Conservation (phyloP, 2,797 vertebrate genomes). For the Pyrrhura leucotis region DNA sequence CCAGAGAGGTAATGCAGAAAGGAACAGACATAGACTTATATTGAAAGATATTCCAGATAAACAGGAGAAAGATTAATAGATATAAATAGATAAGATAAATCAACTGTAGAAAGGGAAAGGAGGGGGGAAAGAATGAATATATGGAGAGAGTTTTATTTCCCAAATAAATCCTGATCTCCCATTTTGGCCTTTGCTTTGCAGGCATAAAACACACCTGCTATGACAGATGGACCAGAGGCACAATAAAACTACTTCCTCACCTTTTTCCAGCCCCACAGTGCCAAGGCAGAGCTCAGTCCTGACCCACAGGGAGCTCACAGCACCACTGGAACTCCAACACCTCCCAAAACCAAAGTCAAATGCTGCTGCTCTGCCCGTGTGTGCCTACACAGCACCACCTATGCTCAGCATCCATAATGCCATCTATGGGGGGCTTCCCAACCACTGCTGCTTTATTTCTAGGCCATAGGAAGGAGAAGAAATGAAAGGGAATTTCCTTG, state of each 20-base stretch:
- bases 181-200: slow-evolving; percentile 13
- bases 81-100: slow-evolving; percentile 27
- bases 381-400: not conserved
- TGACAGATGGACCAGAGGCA: slow-evolving; percentile 3
- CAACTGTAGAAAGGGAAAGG: not conserved
- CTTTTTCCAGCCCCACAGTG: not conserved
- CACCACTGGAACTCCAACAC: fast-evolving
- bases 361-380: fast-evolving
- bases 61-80: slow-evolving; percentile 19
- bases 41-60: not conserved
- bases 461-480: not conserved
- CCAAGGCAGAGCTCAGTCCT: not conserved
- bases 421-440: not conserved
- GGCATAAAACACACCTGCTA: not conserved
- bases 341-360: not conserved
- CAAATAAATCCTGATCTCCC: slow-evolving; percentile 20
- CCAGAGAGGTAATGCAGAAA: not conserved
- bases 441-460: not conserved
- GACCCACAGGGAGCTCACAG: not conserved
- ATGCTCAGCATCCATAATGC: not conserved
- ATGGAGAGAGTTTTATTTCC: not conserved
- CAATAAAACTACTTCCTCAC: not conserved
- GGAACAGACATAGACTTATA: not conserved
- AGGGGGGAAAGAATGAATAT: not conserved
- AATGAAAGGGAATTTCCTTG: not conserved